Percentiles rank a stretch among this genome's conserved stretches.
Evolutionary conservation across 2,113 vertebrate species (phyloP).

Genomic region (Suricata suricatta): DNA sequence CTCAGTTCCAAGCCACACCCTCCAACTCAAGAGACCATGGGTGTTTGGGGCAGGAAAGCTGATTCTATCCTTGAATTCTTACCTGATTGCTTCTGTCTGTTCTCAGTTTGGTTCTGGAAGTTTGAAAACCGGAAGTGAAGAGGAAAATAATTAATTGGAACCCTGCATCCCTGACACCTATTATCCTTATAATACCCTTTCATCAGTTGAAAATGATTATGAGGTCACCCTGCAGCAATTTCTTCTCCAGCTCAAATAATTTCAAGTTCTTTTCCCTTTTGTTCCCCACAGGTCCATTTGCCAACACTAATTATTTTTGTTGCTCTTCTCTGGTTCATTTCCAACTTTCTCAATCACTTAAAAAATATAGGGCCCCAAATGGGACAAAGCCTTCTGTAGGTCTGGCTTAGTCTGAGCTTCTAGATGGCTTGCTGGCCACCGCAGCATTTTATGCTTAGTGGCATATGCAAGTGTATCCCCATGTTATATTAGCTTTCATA

Average conservation of each 20-base stretch:
- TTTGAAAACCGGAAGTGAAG: constrained; percentile 7
- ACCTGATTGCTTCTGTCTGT: neutral
- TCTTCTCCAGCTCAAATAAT: constrained; percentile 62
- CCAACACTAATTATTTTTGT: constrained; percentile 74
- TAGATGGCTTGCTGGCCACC: neutral
- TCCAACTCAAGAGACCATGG: neutral
- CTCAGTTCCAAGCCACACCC: neutral
- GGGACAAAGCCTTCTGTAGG: constrained; percentile 52
- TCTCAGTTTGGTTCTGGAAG: constrained; percentile 10
- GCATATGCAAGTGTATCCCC: neutral
- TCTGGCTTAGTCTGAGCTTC: constrained; percentile 43
- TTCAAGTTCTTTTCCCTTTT: constrained; percentile 70
- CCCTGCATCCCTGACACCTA: neutral
- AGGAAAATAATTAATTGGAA: constrained; percentile 32
- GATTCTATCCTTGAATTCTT: neutral
- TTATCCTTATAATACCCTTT: constrained; percentile 58
- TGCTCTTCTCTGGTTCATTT: constrained; percentile 72
- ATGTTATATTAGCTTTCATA: neutral
- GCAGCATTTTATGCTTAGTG: constrained; percentile 1
- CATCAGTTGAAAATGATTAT: constrained; percentile 57
- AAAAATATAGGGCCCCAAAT: constrained; percentile 60
- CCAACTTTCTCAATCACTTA: constrained; percentile 72
- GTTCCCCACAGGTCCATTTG: constrained; percentile 60
- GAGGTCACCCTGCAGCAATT: constrained; percentile 73
- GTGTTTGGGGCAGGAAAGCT: neutral